phyloP scores from a whole-genome alignment of 2,888 invertebrate species.

The Hydroisotoma schaefferi region DNA sequence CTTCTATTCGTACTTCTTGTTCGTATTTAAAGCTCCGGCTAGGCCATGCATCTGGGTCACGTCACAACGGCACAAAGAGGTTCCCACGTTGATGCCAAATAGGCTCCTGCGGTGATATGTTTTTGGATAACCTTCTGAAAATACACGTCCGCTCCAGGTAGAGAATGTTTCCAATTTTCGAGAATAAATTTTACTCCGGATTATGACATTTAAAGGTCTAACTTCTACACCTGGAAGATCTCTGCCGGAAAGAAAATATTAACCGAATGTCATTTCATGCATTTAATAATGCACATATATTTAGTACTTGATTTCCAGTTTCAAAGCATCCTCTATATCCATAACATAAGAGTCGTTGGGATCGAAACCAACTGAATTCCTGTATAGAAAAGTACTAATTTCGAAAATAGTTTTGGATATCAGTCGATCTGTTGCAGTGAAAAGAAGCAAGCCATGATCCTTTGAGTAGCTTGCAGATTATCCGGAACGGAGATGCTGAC shows the following conservation, averaged over 20 bases:
- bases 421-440: conserved; percentile 17
- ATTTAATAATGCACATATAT: too few relatives aligned
- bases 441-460: conserved; percentile 17
- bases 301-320: background rate
- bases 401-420: conserved; percentile 21
- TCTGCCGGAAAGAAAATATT: too few relatives aligned
- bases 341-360: conserved; percentile 22
- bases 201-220: conserved; percentile 16
- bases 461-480: conserved; percentile 12
- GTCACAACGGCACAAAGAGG: too few relatives aligned
- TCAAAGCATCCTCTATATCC: conserved; percentile 3
- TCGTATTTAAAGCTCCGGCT: conserved; percentile 17
- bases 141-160: conserved; percentile 14
- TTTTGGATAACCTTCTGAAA: conserved; percentile 17
- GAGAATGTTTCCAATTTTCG: conserved; percentile 22
- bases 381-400: conserved; percentile 21
- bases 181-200: conserved; percentile 22
- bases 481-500: conserved; percentile 24
- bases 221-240: conserved; percentile 12
- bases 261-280: too few relatives aligned
- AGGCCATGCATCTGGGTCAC: conserved; percentile 24
- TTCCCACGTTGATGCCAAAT: too few relatives aligned
- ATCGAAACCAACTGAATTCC: conserved; percentile 21
- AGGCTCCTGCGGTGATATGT: conserved; percentile 17
- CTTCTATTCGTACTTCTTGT: conserved; percentile 9